Conservation (phyloP, 2,797 vertebrate species). For the Urosaurus nigricauda region DNA sequence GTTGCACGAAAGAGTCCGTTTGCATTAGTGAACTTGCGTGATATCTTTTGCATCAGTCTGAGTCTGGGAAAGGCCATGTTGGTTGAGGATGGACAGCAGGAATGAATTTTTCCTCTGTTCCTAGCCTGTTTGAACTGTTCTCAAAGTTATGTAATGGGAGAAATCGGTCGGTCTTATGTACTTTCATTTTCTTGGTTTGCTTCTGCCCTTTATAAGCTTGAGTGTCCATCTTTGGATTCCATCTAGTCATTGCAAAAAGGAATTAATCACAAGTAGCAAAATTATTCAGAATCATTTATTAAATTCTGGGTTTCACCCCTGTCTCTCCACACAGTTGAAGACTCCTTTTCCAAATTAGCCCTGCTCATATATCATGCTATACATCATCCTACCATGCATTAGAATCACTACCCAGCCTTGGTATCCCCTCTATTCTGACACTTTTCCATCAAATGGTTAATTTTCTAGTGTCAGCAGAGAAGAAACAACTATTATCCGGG, state of each 20-base stretch:
- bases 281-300: not conserved
- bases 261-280: not conserved
- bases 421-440: not conserved
- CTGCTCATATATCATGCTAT: not conserved
- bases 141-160: no score
- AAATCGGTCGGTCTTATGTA: no score
- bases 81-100: no score
- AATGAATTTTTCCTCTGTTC: no score
- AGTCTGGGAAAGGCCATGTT: no score
- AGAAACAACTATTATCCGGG: conserved; percentile 18
- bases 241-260: not conserved
- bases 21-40: no score
- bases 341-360: not conserved
- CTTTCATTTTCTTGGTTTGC: no score
- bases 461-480: conserved; percentile 45
- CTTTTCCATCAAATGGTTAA: conserved; percentile 48
- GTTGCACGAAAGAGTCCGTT: no score
- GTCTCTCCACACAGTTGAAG: not conserved
- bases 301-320: not conserved
- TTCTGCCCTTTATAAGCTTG: no score
- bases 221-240: no score
- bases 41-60: no score
- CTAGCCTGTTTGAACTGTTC: no score
- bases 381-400: not conserved
- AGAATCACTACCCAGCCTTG: not conserved